Base-by-base conservation (phyloP, 2,888 invertebrate species). In the Ecliptopera silaceata region DNA sequence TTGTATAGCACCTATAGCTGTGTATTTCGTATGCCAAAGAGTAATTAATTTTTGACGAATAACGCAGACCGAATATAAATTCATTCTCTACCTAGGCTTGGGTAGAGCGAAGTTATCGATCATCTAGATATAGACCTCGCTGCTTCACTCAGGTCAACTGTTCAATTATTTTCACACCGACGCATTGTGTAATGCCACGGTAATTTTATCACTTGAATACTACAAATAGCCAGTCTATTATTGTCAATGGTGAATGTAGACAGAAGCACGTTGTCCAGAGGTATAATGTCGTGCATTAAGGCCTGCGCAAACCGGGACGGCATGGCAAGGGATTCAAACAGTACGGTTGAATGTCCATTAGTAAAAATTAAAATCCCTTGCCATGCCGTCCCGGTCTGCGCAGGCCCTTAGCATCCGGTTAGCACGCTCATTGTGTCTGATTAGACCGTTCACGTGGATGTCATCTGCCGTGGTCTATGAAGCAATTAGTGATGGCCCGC, bases 361-460 rank as follows among this genome's bases (percentile, higher is more conserved):
- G n/a, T n/a, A n/a, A n/a, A n/a, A n/a, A n/a, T n/a, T n/a, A n/a
- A n/a, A n/a, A n/a, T n/a, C n/a, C n/a, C n/a, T n/a, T n/a, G n/a
- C n/a, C n/a, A n/a, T n/a, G n/a, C n/a, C n/a, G n/a, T n/a, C n/a
- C n/a, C n/a, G n/a, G n/a, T n/a, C n/a, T n/a, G n/a, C n/a, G n/a
- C n/a, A n/a, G n/a, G n/a, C n/a, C n/a, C n/a, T n/a, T n/a, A 43
- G 44, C 26, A 32, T 44, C 20, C 49, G 47, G 52, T 48, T 43
- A 57, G 52, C 44, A 48, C 44, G 44, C 52, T 48, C 39, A 57
- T 57, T 52, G 57, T 48, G 52, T 38, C 44, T 36, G 53, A 49
- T 53, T 53, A 53, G 53, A 53, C 29, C 45, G 38, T 36, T 26
- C 46, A 48, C 39, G 38, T 41, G 49, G 49, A 51, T 47, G 12